Conservation (phyloP, 2,113 vertebrate genomes). For the Gymnarchus niloticus region DNA sequence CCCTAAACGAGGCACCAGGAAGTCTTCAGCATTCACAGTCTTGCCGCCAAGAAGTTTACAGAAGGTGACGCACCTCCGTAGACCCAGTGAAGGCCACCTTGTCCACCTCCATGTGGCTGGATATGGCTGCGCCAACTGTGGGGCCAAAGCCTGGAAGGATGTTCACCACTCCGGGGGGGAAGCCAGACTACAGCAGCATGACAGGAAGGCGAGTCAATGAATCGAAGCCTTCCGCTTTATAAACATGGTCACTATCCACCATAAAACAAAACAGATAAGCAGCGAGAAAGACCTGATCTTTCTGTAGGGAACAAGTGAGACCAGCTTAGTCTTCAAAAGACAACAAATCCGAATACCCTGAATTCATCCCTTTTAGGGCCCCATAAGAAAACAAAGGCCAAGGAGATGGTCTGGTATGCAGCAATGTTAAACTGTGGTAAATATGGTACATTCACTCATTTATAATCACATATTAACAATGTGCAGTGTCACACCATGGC, state of each 20-base stretch:
- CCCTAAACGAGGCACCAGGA: not conserved
- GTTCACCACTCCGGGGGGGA: conserved; percentile 91
- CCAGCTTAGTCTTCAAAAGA: not conserved
- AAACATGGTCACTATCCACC: conserved; percentile 25
- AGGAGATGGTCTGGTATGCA: not conserved
- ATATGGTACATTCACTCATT: not conserved
- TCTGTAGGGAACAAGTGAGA: not conserved
- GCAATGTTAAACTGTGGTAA: not conserved
- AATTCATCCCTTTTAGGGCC: not conserved
- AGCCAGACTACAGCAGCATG: conserved; percentile 69
- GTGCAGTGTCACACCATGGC: not conserved
- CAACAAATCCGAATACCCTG: not conserved
- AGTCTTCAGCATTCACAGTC: not conserved
- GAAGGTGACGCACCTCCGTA: conserved; percentile 68
- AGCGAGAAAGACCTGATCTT: conserved; percentile 18
- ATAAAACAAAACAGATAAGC: conserved; percentile 28
- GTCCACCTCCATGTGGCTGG: conserved; percentile 76
- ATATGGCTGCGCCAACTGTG: conserved; percentile 82
- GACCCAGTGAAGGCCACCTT: conserved; percentile 94
- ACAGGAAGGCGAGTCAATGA: conserved; percentile 25
- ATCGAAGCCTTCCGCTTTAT: conserved; percentile 1
- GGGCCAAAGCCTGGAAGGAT: conserved; percentile 87
- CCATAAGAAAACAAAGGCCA: not conserved
- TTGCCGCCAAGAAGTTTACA: not conserved
- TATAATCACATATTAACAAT: not conserved